Percentiles rank a stretch among this genome's conserved stretches.
phyloP scores from a whole-genome alignment of 2,797 vertebrate species.

The Crocodylus rhombifer region DNA sequence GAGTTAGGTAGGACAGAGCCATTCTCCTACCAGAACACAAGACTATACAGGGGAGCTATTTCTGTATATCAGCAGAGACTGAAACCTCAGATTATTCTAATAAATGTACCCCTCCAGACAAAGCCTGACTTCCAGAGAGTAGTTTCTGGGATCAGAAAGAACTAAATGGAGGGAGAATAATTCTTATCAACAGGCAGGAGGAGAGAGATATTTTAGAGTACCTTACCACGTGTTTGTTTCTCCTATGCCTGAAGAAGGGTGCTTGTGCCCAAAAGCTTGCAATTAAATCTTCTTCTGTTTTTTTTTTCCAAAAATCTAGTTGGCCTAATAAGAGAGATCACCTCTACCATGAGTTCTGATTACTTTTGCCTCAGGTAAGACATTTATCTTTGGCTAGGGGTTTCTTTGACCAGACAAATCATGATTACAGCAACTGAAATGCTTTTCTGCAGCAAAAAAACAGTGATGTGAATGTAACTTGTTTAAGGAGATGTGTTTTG shows the following conservation, averaged over 20 bases:
- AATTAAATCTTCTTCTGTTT: too few relatives aligned
- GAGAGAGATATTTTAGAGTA: not conserved
- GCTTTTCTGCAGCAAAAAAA: not conserved
- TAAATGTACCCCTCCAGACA: not conserved
- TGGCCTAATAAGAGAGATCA: too few relatives aligned
- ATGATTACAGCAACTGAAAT: not conserved
- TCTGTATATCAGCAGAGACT: not conserved
- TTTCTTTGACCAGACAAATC: not conserved
- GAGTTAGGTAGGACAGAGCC: not conserved
- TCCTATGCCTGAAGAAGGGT: too few relatives aligned
- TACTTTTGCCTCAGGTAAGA: not conserved
- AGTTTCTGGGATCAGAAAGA: not conserved
- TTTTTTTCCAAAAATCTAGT: too few relatives aligned
- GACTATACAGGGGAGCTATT: rapidly evolving
- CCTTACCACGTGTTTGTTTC: not conserved
- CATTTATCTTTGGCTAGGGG: rapidly evolving
- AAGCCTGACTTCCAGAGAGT: not conserved
- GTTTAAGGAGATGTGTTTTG: not conserved
- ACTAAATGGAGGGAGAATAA: not conserved
- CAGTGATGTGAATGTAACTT: not conserved
- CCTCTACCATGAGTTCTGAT: too few relatives aligned
- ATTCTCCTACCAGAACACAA: not conserved
- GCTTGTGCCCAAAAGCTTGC: too few relatives aligned
- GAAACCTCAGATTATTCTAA: rapidly evolving
- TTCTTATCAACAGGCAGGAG: not conserved